A percentile compares a stretch with the other conserved stretches of the same genome.
Conservation (phyloP, 2,797 vertebrate species). For the Syncerus caffer region DNA sequence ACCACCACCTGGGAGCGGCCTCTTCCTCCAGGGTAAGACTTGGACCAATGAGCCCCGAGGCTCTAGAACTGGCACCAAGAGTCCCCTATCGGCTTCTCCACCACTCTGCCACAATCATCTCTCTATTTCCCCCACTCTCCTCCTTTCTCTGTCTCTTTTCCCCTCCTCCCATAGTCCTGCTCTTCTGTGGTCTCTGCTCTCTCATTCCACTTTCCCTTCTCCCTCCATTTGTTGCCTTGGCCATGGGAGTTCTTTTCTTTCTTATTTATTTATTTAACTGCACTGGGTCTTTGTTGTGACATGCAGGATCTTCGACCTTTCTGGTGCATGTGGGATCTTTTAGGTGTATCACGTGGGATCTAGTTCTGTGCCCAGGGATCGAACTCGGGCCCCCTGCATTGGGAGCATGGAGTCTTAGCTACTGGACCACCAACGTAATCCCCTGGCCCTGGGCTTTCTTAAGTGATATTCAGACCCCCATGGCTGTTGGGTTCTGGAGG, state of each 20-base stretch:
- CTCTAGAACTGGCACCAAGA: not conserved
- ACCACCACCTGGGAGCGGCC: constrained; percentile 99
- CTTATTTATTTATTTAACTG: not conserved
- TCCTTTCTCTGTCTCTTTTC: not conserved
- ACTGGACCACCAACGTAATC: not conserved
- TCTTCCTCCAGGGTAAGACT: constrained; percentile 93
- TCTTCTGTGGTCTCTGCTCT: not conserved
- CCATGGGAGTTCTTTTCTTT: not conserved
- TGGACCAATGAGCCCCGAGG: not conserved
- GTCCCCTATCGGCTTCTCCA: not conserved
- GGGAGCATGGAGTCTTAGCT: not conserved
- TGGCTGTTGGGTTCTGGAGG: not conserved
- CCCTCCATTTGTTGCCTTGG: not conserved
- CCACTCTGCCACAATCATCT: not conserved
- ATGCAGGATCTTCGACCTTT: not conserved
- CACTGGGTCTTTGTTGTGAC: not conserved
- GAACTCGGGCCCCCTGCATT: not conserved
- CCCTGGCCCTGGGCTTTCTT: not conserved
- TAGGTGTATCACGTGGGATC: not conserved
- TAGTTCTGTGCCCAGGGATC: not conserved
- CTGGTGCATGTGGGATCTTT: not conserved
- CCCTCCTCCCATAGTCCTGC: not conserved
- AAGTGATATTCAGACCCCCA: not conserved
- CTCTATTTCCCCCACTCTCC: not conserved
- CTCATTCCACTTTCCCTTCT: not conserved